These are phyloP conservation scores for Nasonia longicornis DNA, from an alignment of 1,140 invertebrate genomes.

Conservation along the genomic window DNA sequence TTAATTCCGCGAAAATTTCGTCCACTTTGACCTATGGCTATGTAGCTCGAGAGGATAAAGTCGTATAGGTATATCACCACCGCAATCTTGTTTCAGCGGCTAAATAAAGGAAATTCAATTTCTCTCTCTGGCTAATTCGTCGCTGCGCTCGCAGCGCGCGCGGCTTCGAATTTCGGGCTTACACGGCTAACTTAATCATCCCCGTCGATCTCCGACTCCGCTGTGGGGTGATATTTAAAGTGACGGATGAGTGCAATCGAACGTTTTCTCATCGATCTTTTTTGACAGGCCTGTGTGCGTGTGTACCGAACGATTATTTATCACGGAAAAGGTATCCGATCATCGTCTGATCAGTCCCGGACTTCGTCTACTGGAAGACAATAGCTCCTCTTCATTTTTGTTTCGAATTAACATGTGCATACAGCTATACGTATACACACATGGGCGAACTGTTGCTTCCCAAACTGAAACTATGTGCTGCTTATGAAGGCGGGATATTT, in stretches of 20 bases:
- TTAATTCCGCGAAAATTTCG: background rate
- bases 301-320: no score
- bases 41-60: background rate
- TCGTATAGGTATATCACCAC: background rate
- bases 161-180: background rate
- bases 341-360: no score
- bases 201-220: background rate
- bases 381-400: no score
- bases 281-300: no score
- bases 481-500: no score
- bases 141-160: no score
- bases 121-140: background rate
- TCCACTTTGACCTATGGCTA: background rate
- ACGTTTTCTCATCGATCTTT: no score
- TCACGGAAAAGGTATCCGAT: no score
- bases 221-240: background rate
- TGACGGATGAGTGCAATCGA: background rate
- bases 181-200: background rate
- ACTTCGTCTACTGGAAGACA: no score
- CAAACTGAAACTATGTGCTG: background rate
- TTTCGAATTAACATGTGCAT: no score
- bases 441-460: background rate
- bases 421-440: no score
- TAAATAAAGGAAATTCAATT: conserved; percentile 2
- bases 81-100: background rate